These are phyloP conservation scores for Carcharodon carcharias DNA, from an alignment of 2,797 vertebrate genomes.

Conservation along the genomic window DNA sequence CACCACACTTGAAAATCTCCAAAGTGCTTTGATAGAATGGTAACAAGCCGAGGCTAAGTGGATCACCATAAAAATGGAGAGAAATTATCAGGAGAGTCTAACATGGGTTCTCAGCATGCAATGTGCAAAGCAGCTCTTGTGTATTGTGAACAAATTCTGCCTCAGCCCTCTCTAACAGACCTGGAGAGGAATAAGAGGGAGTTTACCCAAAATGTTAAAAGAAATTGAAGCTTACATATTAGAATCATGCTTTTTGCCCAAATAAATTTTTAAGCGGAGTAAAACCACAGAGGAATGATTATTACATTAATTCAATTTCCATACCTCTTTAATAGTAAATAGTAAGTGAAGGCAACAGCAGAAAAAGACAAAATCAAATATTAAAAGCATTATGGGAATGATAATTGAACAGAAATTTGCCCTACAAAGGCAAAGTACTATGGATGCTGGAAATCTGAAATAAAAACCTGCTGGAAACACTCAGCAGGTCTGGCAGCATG, in stretches of 20 bases:
- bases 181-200: neutral
- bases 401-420: neutral
- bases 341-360: neutral
- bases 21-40: neutral
- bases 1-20: neutral
- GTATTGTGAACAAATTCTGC: neutral
- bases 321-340: neutral
- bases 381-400: neutral
- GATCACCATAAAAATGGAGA: neutral
- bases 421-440: neutral
- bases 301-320: neutral
- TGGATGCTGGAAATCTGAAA: neutral
- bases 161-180: neutral
- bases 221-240: neutral
- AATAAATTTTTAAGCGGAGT: too few relatives aligned
- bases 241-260: neutral
- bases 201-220: neutral
- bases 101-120: neutral
- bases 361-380: neutral
- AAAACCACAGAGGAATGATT: neutral
- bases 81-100: neutral
- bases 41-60: neutral
- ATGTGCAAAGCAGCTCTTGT: neutral
- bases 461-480: neutral
- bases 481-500: neutral